Percentiles rank a stretch among this genome's conserved stretches.
Evolutionary conservation across 2,113 vertebrate species (phyloP).

Genomic region (Polypterus senegalus): DNA sequence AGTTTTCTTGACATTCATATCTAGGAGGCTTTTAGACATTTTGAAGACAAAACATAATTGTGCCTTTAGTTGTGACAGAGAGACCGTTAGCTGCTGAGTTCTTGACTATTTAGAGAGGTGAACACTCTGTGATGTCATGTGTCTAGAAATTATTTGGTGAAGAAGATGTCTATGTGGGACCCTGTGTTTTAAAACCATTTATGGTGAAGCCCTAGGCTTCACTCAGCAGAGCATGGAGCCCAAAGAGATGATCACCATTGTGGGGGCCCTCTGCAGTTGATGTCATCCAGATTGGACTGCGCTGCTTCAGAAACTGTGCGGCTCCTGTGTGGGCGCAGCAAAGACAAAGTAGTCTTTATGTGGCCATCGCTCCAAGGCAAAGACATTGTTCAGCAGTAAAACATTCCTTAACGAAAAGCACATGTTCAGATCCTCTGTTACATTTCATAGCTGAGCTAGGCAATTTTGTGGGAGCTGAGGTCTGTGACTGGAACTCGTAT

Average conservation of each 20-base stretch:
- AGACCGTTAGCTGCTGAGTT: too few relatives aligned
- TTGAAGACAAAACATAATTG: too few relatives aligned
- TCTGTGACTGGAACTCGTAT: too few relatives aligned
- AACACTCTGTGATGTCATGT: too few relatives aligned
- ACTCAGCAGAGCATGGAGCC: neutral
- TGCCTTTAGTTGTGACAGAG: too few relatives aligned
- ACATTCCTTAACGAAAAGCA: conserved; percentile 58
- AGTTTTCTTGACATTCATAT: too few relatives aligned
- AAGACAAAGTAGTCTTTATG: conserved; percentile 66
- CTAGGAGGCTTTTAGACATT: too few relatives aligned
- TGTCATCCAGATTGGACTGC: conserved; percentile 17
- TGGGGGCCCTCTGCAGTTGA: conserved; percentile 22
- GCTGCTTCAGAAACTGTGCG: conserved; percentile 9
- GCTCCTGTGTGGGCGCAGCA: conserved; percentile 44
- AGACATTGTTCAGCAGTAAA: conserved; percentile 62
- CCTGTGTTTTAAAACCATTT: too few relatives aligned
- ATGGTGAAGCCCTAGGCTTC: too few relatives aligned
- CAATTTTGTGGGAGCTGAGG: conserved; percentile 31
- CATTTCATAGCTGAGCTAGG: conserved; percentile 29
- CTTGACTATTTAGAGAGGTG: too few relatives aligned
- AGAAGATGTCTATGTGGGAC: too few relatives aligned
- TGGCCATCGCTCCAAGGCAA: conserved; percentile 50
- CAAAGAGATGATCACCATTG: conserved; percentile 25
- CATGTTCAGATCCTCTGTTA: conserved; percentile 44
- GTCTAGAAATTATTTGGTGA: too few relatives aligned